phyloP scores from a whole-genome alignment of 2,113 vertebrate species.

The Colossoma macropomum region DNA sequence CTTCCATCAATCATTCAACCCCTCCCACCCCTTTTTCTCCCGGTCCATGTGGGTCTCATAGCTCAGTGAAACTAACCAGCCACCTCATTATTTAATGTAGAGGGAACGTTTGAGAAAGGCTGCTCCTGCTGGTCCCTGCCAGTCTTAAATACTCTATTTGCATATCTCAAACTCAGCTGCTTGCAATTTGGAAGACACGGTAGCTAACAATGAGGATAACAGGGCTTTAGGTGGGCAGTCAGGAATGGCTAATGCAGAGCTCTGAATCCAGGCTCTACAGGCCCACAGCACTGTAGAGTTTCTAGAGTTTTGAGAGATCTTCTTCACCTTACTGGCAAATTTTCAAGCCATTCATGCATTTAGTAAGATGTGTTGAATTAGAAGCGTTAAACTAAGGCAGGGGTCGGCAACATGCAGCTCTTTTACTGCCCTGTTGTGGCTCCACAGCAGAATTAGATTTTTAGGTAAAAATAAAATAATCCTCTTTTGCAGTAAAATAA shows the following conservation, averaged over 20 bases:
- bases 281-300: neutral
- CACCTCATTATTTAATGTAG: constrained; percentile 42
- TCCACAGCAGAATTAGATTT: too few relatives aligned
- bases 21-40: neutral
- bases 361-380: too few relatives aligned
- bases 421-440: too few relatives aligned
- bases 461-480: too few relatives aligned
- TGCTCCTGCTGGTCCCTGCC: constrained; percentile 5
- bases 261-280: neutral
- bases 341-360: neutral
- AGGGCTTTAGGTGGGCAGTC: neutral
- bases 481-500: too few relatives aligned
- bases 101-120: neutral
- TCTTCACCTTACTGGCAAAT: neutral
- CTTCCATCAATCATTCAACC: constrained; percentile 58
- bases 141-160: neutral
- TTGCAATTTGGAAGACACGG: constrained; percentile 1
- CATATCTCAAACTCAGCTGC: constrained; percentile 23
- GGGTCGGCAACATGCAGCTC: too few relatives aligned
- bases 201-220: neutral
- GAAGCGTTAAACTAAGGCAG: too few relatives aligned
- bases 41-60: constrained; percentile 14
- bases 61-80: constrained; percentile 32
- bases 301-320: neutral
- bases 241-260: neutral